These are phyloP conservation scores for Alectura lathami DNA, from an alignment of 2,113 vertebrate genomes.

Conservation along the genomic window DNA sequence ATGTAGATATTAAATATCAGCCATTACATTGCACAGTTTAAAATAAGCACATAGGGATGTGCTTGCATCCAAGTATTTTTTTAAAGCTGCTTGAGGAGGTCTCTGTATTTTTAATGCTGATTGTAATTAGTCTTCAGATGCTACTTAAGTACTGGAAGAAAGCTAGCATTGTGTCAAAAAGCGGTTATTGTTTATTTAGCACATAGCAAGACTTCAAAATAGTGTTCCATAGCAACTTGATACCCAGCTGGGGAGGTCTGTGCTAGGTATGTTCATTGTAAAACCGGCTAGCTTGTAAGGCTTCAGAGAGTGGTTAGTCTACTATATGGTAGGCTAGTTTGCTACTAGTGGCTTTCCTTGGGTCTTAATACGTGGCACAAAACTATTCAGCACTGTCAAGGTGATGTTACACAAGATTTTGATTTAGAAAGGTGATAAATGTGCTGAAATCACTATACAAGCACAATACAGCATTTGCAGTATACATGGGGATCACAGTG, in stretches of 20 bases:
- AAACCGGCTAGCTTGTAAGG: not conserved
- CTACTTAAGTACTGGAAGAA: not conserved
- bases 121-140: not conserved
- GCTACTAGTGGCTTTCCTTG: not conserved
- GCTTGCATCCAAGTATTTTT: not conserved
- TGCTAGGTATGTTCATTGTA: not conserved
- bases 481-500: not conserved
- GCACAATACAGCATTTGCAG: not conserved
- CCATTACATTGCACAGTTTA: not conserved
- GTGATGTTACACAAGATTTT: not conserved
- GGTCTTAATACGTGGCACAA: not conserved
- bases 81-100: not conserved
- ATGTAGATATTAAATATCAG: not conserved
- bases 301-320: not conserved
- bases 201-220: not conserved
- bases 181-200: not conserved
- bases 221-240: not conserved
- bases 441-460: not conserved
- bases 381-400: not conserved
- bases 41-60: not conserved
- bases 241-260: not conserved
- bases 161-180: not conserved
- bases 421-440: not conserved
- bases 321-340: not conserved
- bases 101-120: not conserved